phyloP scores from a whole-genome alignment of 2,797 vertebrate genomes.

The Cyclura pinguis region DNA sequence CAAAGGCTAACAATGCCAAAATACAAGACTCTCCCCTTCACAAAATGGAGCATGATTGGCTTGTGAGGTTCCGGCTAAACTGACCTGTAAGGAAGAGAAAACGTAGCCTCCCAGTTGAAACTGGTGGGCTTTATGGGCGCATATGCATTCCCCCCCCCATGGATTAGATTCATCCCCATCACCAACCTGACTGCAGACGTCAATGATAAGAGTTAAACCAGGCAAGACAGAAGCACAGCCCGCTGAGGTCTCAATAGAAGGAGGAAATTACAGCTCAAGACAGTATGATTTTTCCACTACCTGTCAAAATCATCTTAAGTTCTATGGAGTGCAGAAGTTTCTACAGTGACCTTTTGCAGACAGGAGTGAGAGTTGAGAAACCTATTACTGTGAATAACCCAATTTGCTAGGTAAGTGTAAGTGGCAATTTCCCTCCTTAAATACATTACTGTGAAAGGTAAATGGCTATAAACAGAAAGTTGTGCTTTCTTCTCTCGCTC shows the following conservation, averaged over 20 bases:
- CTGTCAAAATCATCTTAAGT: constrained; percentile 51
- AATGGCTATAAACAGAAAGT: constrained; percentile 75
- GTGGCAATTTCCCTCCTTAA: constrained; percentile 80
- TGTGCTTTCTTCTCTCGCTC: constrained; percentile 53
- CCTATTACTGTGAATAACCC: constrained; percentile 72
- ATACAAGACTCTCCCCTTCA: background rate
- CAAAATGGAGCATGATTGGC: background rate
- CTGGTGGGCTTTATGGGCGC: accelerated
- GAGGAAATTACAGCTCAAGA: constrained; percentile 61
- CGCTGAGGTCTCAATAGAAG: constrained; percentile 39
- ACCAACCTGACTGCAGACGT: constrained; percentile 20
- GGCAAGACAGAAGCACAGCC: constrained; percentile 9
- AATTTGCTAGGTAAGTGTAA: constrained; percentile 80
- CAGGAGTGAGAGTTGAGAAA: constrained; percentile 66
- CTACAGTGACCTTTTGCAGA: constrained; percentile 77
- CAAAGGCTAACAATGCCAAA: constrained; percentile 48
- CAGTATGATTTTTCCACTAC: constrained; percentile 33
- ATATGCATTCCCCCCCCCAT: background rate
- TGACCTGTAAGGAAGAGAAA: background rate
- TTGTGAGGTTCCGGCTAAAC: background rate
- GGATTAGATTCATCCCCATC: background rate
- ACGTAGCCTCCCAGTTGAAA: accelerated
- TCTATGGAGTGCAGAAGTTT: constrained; percentile 60
- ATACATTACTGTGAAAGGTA: constrained; percentile 71
- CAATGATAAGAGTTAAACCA: constrained; percentile 26